Evolutionary conservation across 2,113 vertebrate genomes (phyloP).

Genomic region (Bungarus multicinctus): DNA sequence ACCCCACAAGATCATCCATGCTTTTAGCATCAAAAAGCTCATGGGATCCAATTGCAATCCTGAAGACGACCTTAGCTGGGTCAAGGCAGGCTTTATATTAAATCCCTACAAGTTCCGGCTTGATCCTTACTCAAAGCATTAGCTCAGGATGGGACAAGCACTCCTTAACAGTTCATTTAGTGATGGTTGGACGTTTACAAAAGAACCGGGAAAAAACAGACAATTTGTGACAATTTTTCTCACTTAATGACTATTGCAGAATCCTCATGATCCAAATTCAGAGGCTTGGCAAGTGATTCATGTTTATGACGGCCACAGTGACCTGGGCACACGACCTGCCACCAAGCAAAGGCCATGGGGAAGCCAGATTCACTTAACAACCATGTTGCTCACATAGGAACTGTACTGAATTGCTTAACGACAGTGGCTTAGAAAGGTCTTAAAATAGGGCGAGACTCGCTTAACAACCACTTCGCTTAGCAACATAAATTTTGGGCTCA

Average conservation of each 20-base stretch:
- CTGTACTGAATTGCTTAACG: no score
- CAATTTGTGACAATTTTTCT: not conserved
- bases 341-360: no score
- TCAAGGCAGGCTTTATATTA: not conserved
- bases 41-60: not conserved
- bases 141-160: not conserved
- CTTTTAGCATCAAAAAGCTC: not conserved
- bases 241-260: accelerated
- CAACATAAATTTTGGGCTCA: not conserved
- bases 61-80: not conserved
- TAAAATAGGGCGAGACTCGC: not conserved
- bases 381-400: accelerated
- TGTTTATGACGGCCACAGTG: no score
- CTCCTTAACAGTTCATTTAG: not conserved
- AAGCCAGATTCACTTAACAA: no score
- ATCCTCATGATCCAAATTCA: no score
- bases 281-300: no score
- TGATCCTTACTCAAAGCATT: not conserved
- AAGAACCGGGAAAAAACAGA: not conserved
- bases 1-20: not conserved
- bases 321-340: no score
- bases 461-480: not conserved
- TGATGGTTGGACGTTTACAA: not conserved
- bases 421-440: not conserved
- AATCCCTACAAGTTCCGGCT: not conserved